These are phyloP conservation scores for Caenorhabditis sinica DNA, from an alignment of 2,888 invertebrate species.

Conservation along the genomic window DNA sequence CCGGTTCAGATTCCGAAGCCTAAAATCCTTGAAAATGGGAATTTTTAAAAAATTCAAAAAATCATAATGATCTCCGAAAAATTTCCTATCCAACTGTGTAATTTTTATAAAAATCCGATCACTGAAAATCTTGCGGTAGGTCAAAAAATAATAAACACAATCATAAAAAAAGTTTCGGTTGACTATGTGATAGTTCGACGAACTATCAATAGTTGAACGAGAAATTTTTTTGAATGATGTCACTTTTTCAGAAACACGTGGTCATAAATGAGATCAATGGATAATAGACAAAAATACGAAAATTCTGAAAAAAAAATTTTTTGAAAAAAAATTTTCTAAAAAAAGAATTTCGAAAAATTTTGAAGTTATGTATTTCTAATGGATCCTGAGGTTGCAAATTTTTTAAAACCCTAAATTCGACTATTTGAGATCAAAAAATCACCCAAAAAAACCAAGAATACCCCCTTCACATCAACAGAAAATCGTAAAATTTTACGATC, in stretches of 20 bases:
- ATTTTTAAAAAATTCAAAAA: neutral
- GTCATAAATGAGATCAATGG: neutral
- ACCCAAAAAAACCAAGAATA: too few species aligned
- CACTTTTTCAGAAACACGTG: neutral
- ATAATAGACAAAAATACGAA: neutral
- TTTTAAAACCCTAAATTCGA: too few species aligned
- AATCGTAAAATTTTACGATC: too few species aligned
- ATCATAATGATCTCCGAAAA: too few species aligned
- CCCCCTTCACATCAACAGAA: too few species aligned
- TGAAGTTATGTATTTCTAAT: too few species aligned
- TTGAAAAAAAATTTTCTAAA: neutral
- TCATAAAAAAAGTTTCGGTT: neutral
- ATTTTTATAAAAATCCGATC: neutral
- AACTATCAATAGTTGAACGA: neutral
- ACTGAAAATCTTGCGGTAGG: neutral
- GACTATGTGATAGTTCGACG: neutral
- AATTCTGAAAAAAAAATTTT: neutral
- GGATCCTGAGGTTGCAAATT: too few species aligned
- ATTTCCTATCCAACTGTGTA: too few species aligned
- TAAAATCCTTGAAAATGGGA: neutral
- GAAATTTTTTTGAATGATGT: neutral
- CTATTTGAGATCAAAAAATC: too few species aligned
- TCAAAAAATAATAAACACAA: conserved; percentile 23
- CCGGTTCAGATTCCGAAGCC: too few species aligned
- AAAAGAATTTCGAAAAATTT: too few species aligned